Conservation (phyloP, 2,888 invertebrate species). For the Agrenia bidenticulata region DNA sequence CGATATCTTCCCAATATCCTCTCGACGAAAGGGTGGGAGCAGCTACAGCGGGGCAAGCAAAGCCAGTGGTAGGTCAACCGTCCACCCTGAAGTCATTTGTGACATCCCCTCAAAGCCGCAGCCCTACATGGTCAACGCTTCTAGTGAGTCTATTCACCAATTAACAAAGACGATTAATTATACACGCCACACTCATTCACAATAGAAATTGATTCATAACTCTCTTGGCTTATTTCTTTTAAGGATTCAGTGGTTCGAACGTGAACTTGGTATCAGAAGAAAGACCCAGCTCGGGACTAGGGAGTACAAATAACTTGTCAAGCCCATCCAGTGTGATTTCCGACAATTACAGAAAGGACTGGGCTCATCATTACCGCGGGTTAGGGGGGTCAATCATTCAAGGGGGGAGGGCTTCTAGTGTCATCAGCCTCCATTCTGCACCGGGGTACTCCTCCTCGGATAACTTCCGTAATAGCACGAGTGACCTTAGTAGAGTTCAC, state of each 20-base stretch:
- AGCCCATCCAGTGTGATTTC: slow-evolving; percentile 54
- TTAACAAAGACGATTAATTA: neutral
- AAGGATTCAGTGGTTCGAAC: slow-evolving; percentile 51
- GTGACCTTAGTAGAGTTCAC: slow-evolving; percentile 38
- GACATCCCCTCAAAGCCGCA: slow-evolving; percentile 59
- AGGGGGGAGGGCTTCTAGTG: slow-evolving; percentile 42
- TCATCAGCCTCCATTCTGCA: slow-evolving; percentile 48
- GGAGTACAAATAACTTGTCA: slow-evolving; percentile 26
- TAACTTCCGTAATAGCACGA: slow-evolving; percentile 45
- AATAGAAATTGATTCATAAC: neutral
- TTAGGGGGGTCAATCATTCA: slow-evolving; percentile 21
- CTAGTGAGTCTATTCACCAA: slow-evolving; percentile 38
- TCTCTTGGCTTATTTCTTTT: neutral
- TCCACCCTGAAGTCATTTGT: slow-evolving; percentile 64
- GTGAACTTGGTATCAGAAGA: slow-evolving; percentile 47
- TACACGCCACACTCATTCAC: neutral
- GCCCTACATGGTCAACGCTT: slow-evolving; percentile 51
- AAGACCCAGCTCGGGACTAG: slow-evolving; percentile 45
- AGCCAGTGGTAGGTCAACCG: slow-evolving; percentile 47
- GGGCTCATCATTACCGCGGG: slow-evolving; percentile 61
- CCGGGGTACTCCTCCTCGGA: slow-evolving; percentile 39
- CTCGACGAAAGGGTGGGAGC: slow-evolving; percentile 38
- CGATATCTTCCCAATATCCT: slow-evolving; percentile 51
- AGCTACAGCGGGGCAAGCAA: slow-evolving; percentile 34
- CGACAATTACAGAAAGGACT: slow-evolving; percentile 72